Base-by-base conservation (phyloP, 2,888 invertebrate species). In the Cryptophagus acutangulus region DNA sequence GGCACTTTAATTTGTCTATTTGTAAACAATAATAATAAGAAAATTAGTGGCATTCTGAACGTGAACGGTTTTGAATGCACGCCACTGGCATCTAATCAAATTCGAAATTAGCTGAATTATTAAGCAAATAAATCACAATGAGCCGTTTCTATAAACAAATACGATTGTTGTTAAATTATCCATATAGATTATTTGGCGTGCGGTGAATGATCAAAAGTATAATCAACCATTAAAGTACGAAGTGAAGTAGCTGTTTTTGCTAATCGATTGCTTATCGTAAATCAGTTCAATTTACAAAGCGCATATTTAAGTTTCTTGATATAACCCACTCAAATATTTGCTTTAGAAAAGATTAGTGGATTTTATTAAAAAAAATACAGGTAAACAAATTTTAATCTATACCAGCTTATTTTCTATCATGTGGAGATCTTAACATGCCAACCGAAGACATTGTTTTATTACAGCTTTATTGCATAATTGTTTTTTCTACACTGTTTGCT, bases 201-300 rank as follows among this genome's bases (percentile, higher is more conserved):
- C 24, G 24, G 24, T 20, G 24, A 20, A 20, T 8, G n/a, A 31
- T 31, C 15, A 31, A 31, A 31, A 13, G 31, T 31, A 15, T 31
- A 31, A 13, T 31, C 16, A 31, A 35, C 16, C 40, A 47, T 49
- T 49, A 49, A 46, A 48, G 41, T 38, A 38, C 40, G 37, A 46
- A 42, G 38, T 49, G 33, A 33, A 47, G 49, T 49, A 45, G 44
- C 40, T 46, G 41, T 44, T 46, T 44, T 29, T 20, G 45, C 47
- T 51, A 49, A 51, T 51, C 49, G 43, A 42, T 45, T 38, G 38
- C 36, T 51, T 51, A 51, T 51, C 51, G 41, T 38, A 39, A 43
- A 51, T 49, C 43, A 49, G 43, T 45, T 45, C 36, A 40, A 16
- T 15, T 33, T 20, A 36, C 37, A 45, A 41, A 43, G 38, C 33